Evolutionary conservation across 2,888 invertebrate genomes (phyloP).

Genomic region (Anthophora plumipes): DNA sequence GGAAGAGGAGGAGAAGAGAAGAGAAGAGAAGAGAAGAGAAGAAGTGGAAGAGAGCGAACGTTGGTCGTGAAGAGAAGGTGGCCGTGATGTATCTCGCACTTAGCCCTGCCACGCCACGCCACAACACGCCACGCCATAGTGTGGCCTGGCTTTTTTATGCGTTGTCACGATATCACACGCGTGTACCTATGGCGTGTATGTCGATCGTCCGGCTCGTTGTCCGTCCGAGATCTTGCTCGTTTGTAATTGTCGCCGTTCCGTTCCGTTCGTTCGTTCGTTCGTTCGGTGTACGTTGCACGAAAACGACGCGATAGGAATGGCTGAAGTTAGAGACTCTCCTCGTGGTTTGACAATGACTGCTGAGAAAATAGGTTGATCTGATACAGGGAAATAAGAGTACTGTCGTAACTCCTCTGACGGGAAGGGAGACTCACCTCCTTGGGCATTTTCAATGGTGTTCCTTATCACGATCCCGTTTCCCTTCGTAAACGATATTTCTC

Average conservation of each 20-base stretch:
- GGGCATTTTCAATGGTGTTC: background rate
- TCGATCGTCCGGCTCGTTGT: slow-evolving; percentile 67
- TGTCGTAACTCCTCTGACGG: background rate
- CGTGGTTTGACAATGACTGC: slow-evolving; percentile 37
- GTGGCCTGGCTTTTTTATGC: slow-evolving; percentile 61
- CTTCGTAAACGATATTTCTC: background rate
- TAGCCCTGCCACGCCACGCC: slow-evolving; percentile 76
- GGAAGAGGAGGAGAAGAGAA: slow-evolving; percentile 26
- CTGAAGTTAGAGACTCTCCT: slow-evolving; percentile 12
- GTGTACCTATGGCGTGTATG: slow-evolving; percentile 70
- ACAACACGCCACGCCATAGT: slow-evolving; percentile 64
- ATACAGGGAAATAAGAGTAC: slow-evolving; percentile 45
- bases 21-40: slow-evolving; percentile 56
- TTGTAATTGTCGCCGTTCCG: slow-evolving; percentile 71
- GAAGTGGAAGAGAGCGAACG: slow-evolving; percentile 60
- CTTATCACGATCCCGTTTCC: slow-evolving; percentile 3
- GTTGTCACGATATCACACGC: slow-evolving; percentile 71
- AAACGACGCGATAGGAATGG: slow-evolving; percentile 51
- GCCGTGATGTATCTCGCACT: slow-evolving; percentile 84
- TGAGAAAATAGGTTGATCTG: slow-evolving; percentile 57
- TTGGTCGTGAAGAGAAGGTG: slow-evolving; percentile 62
- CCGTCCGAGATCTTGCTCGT: slow-evolving; percentile 71
- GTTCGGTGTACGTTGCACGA: slow-evolving; percentile 40
- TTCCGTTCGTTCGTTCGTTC: too few species aligned
- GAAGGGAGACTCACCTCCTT: background rate